Evolutionary conservation across 2,888 invertebrate species (phyloP), one percentile per base, ranked within the genome.

Genomic region (Megalurothrips usitatus): DNA sequence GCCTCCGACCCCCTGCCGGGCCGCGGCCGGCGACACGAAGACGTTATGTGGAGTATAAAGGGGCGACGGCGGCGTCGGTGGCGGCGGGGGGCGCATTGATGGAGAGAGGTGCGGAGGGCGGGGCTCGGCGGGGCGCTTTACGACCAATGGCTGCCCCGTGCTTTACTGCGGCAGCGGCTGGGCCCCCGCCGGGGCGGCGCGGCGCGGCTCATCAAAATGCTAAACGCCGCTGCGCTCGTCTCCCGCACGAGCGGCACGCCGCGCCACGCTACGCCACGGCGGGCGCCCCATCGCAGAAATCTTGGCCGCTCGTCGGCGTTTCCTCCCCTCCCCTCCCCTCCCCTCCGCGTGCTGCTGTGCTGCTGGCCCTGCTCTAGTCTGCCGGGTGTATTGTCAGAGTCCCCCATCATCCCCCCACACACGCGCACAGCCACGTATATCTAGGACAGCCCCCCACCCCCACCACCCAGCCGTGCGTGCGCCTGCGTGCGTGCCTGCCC

Each of bases 101-200:
- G 68, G 26, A 6, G 68, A n/a, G 14, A 58, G 14, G 14, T 19
- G 58, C 58, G 58, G 58, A 58, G 6, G 58, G 58, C 11, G 6
- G 58, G 19, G 17, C 58, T 6, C 14, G 58, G 19, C 58, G 58
- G 19, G 26, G 0, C 68, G 26, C 12, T 75, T 75, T 75, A 75
- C 68, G 68, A 75, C 68, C 68, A 9, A 75, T 75, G 68, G 68
- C 68, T 75, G 68, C 68, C 17, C 68, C 68, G 26, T 75, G 68
- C 23, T 75, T 75, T 75, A 75, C 68, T n/a, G 26, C 26, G 26
- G 23, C 68, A 23, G 52, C 14, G 19, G 12, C 58, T n/a, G 26
- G 26, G 63, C 12, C 23, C n/a, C 19, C n/a, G 23, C n/a, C 68
- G 68, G 23, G 68, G 11, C 68, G 68, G 9, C 26, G n/a, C 19